A percentile compares a stretch with the other conserved stretches of the same genome.
phyloP scores from a whole-genome alignment of 64 coral and sea anemone genomes.

The Actinia tenebrosa region DNA sequence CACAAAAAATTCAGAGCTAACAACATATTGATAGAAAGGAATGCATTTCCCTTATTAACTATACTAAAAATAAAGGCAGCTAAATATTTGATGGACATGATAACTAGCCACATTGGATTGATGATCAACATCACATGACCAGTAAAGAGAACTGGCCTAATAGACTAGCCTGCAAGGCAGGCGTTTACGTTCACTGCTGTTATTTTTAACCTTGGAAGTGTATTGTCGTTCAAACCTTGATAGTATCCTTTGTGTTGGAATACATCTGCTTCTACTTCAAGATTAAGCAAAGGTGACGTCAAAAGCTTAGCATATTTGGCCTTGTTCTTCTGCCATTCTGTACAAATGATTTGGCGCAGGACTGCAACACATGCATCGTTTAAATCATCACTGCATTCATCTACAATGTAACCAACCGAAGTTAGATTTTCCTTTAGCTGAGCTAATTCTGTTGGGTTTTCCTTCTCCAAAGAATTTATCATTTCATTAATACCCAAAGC shows the following conservation, averaged over 20 bases:
- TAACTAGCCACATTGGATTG: too few species aligned
- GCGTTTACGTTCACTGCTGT: too few species aligned
- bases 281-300: slow-evolving; percentile 40
- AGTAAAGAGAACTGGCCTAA: too few species aligned
- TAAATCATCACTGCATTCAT: slow-evolving; percentile 9
- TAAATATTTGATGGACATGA: too few species aligned
- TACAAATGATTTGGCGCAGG: slow-evolving; percentile 38
- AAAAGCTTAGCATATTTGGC: slow-evolving; percentile 45
- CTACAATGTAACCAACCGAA: slow-evolving; percentile 35
- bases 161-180: too few species aligned
- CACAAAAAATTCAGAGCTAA: too few species aligned
- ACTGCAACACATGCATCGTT: slow-evolving; percentile 5
- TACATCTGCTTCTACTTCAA: slow-evolving; percentile 37
- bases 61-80: too few species aligned
- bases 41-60: too few species aligned
- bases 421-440: slow-evolving; percentile 40
- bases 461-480: slow-evolving; percentile 22
- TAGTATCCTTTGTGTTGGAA: slow-evolving; percentile 36
- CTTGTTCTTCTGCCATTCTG: slow-evolving; percentile 44
- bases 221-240: slow-evolving; percentile 24
- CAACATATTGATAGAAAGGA: too few species aligned
- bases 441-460: slow-evolving; percentile 14
- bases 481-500: slow-evolving; percentile 34
- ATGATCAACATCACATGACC: too few species aligned
- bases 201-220: too few species aligned